Conservation (phyloP, 2,888 invertebrate species). For the Limnephilus lunatus region DNA sequence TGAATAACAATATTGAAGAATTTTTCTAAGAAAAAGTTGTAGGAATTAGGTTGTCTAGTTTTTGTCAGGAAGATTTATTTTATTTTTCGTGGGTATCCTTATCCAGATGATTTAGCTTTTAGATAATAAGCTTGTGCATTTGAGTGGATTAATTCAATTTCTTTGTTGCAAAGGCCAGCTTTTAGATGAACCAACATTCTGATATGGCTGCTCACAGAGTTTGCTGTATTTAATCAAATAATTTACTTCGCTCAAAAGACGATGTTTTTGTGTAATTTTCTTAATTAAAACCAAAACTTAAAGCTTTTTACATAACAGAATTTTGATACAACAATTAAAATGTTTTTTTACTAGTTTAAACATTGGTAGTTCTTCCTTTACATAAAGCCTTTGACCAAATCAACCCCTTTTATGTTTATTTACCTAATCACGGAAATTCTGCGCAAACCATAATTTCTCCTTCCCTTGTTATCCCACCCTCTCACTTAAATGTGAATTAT, state of each 20-base stretch:
- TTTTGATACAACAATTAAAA: not conserved
- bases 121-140: not conserved
- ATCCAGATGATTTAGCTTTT: not conserved
- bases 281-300: too few relatives aligned
- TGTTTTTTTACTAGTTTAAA: too few relatives aligned
- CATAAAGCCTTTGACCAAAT: too few relatives aligned
- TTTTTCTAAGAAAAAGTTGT: not conserved
- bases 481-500: too few relatives aligned
- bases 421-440: too few relatives aligned
- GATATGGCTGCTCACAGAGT: not conserved
- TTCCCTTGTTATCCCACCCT: too few relatives aligned
- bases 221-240: not conserved
- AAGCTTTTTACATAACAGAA: not conserved
- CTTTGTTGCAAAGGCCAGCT: not conserved
- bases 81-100: not conserved
- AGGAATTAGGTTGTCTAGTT: not conserved
- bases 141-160: not conserved
- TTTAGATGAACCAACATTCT: not conserved
- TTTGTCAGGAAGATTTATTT: not conserved
- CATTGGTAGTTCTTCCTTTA: too few relatives aligned
- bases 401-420: too few relatives aligned
- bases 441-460: too few relatives aligned
- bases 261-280: too few relatives aligned
- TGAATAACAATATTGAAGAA: constrained; percentile 20
- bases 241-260: not conserved